A percentile compares a stretch with the other conserved stretches of the same genome.
Conservation (phyloP, 1,140 invertebrate genomes). For the Brachionus sp. region DNA sequence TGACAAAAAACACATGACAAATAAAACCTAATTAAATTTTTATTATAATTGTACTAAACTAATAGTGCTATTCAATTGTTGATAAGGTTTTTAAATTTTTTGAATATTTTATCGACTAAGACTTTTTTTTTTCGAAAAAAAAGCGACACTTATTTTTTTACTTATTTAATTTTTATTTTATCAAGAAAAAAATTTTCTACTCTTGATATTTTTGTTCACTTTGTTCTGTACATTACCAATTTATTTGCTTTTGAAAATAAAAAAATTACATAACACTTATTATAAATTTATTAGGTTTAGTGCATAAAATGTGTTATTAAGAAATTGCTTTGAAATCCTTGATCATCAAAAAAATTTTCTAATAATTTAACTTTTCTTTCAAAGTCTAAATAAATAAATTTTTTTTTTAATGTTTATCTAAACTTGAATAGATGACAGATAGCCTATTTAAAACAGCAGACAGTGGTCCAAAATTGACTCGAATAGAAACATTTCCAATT, state of each 20-base stretch:
- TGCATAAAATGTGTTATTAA: slow-evolving; percentile 29
- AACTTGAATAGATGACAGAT: slow-evolving; percentile 27
- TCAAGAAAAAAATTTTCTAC: not conserved
- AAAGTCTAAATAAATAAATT: not conserved
- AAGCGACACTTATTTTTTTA: too few species aligned
- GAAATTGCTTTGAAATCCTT: not conserved
- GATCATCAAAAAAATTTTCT: slow-evolving; percentile 53
- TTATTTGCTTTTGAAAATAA: not conserved
- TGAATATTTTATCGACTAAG: too few species aligned
- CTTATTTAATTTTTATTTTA: too few species aligned
- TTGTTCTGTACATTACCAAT: not conserved
- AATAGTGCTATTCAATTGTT: too few species aligned
- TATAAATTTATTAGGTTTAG: slow-evolving; percentile 3
- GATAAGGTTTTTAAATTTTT: too few species aligned
- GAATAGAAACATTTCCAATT: slow-evolving; percentile 15
- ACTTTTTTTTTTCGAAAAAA: too few species aligned
- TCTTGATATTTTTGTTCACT: not conserved
- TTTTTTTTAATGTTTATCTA: not conserved
- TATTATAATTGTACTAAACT: too few species aligned
- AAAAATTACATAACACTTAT: not conserved
- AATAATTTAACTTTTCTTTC: not conserved
- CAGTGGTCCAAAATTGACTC: not conserved
- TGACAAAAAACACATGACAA: too few species aligned
- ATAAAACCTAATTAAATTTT: too few species aligned
- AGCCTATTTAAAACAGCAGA: not conserved